These are phyloP conservation scores for Nymphalis c-album DNA, from an alignment of 2,888 invertebrate species.

Conservation along the genomic window DNA sequence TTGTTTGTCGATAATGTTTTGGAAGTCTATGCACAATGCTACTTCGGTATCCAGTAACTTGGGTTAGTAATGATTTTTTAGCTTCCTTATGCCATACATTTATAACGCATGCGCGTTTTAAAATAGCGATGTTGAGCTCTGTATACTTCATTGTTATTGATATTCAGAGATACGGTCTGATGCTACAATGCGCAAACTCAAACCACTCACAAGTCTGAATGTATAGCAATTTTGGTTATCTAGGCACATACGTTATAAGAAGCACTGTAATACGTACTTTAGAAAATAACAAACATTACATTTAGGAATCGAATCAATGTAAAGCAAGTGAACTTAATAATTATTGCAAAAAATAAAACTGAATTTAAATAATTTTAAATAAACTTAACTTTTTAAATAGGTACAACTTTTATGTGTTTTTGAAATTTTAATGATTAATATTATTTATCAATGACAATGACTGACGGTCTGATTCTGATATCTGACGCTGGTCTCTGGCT, in stretches of 20 bases:
- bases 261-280: too few species aligned
- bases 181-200: slow-evolving; percentile 47
- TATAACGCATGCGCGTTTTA: slow-evolving; percentile 43
- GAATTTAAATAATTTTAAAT: too few species aligned
- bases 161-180: slow-evolving; percentile 43
- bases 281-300: too few species aligned
- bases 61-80: slow-evolving; percentile 61
- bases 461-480: too few species aligned
- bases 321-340: too few species aligned
- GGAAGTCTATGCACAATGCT: background rate
- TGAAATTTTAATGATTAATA: too few species aligned
- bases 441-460: too few species aligned
- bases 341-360: too few species aligned
- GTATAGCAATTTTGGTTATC: background rate
- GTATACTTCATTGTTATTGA: slow-evolving; percentile 53
- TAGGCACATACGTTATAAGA: background rate
- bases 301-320: too few species aligned
- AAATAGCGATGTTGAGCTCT: slow-evolving; percentile 46
- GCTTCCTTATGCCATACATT: slow-evolving; percentile 44
- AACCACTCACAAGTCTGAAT: slow-evolving; percentile 17
- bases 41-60: slow-evolving; percentile 14
- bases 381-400: too few species aligned
- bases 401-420: too few species aligned
- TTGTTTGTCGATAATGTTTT: slow-evolving; percentile 2
- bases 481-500: too few species aligned